Conservation (phyloP, 2,888 invertebrate genomes). For the Rhingia campestris region DNA sequence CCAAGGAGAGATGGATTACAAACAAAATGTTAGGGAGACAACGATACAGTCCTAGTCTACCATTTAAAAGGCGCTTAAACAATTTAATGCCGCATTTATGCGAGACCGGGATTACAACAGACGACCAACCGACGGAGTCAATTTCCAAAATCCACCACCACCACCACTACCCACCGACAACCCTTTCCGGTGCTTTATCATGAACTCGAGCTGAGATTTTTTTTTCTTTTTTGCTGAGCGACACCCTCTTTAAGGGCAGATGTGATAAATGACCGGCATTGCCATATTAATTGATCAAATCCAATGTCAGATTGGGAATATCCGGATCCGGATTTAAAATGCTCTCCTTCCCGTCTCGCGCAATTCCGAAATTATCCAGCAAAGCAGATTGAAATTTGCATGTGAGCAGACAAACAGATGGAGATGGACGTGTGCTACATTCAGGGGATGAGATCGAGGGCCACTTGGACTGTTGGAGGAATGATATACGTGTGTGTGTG, state of each 20-base stretch:
- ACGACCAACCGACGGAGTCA: constrained; percentile 57
- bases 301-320: constrained; percentile 73
- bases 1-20: constrained; percentile 57
- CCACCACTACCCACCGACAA: constrained; percentile 45
- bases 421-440: constrained; percentile 22
- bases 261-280: constrained; percentile 74
- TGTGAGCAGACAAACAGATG: constrained; percentile 56
- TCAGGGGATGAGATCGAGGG: background rate
- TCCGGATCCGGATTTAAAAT: constrained; percentile 71
- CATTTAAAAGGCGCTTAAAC: constrained; percentile 73
- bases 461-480: background rate
- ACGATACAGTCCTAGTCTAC: constrained; percentile 2
- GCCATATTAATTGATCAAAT: constrained; percentile 75
- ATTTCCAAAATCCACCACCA: constrained; percentile 42
- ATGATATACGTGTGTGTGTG: constrained; percentile 37
- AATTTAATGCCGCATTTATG: constrained; percentile 74
- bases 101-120: constrained; percentile 68
- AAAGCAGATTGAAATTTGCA: constrained; percentile 72
- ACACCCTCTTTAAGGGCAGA: constrained; percentile 50
- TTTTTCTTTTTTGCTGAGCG: constrained; percentile 16
- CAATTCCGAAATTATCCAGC: constrained; percentile 56
- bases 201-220: constrained; percentile 53
- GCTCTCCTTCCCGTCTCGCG: constrained; percentile 1
- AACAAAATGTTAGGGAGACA: constrained; percentile 7
- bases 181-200: constrained; percentile 71